A percentile compares a stretch with the other conserved stretches of the same genome.
Conservation (phyloP, 2,797 vertebrate species). For the Sebastes trivittatus region DNA sequence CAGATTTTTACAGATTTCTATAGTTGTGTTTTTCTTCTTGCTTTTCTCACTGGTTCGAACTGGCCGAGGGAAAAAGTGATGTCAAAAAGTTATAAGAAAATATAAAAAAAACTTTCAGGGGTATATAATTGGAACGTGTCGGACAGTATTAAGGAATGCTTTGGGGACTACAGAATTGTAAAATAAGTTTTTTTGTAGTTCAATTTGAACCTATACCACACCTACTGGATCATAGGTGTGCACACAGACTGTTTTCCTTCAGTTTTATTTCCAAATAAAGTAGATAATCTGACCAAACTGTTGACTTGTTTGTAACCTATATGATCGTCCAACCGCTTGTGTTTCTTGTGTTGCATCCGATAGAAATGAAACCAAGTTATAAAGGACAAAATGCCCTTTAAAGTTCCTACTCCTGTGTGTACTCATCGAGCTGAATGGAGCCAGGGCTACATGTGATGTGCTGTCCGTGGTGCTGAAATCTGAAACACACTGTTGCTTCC, state of each 20-base stretch:
- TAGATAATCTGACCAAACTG: not conserved
- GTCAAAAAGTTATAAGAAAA: not conserved
- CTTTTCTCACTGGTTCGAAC: not conserved
- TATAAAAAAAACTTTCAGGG: not conserved
- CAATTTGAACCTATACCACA: not conserved
- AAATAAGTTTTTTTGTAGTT: not conserved
- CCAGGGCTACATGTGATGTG: not conserved
- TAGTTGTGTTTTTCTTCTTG: not conserved
- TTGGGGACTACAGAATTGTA: not conserved
- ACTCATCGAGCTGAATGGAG: not conserved
- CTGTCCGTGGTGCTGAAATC: conserved; percentile 82
- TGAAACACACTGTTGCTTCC: conserved; percentile 4
- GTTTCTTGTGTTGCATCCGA: not conserved
- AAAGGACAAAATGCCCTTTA: not conserved
- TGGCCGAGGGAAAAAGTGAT: not conserved
- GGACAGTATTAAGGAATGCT: not conserved
- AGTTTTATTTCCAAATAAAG: not conserved
- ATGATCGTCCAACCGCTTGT: not conserved
- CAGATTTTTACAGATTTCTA: no score
- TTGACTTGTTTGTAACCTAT: not conserved
- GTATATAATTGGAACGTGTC: not conserved
- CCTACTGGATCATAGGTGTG: not conserved
- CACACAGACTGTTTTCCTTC: not conserved
- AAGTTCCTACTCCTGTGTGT: not conserved
- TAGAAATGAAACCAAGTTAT: not conserved